Evolutionary conservation across 2,113 vertebrate species (phyloP).

Genomic region (Nannobrachium achirus): DNA sequence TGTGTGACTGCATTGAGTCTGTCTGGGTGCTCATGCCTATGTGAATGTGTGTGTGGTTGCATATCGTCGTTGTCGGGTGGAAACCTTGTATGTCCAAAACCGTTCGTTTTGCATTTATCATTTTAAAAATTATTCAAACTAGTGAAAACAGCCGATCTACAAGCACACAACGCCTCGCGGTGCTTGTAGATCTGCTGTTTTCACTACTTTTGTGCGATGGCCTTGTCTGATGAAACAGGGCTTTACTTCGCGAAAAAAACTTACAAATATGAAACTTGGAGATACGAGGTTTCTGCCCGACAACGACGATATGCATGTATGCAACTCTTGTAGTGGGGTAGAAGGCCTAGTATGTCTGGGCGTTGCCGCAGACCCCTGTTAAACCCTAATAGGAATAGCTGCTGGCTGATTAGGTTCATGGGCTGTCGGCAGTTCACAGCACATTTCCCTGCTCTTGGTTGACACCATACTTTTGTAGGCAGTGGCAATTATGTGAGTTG

Average conservation of each 20-base stretch:
- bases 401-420: slow-evolving; percentile 62
- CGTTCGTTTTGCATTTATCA: too few species aligned
- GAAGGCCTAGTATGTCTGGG: slow-evolving; percentile 45
- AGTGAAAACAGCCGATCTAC: too few species aligned
- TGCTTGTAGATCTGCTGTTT: too few species aligned
- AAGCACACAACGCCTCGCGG: too few species aligned
- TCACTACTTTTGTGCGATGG: too few species aligned
- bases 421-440: slow-evolving; percentile 54
- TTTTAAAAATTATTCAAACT: too few species aligned
- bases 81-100: too few species aligned
- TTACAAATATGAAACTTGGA: too few species aligned
- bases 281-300: too few species aligned
- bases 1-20: slow-evolving; percentile 15
- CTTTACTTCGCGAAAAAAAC: too few species aligned
- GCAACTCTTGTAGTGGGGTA: slow-evolving; percentile 31
- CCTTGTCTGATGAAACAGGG: too few species aligned
- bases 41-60: neutral
- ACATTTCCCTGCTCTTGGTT: slow-evolving; percentile 54
- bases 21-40: slow-evolving; percentile 8
- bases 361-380: slow-evolving; percentile 48
- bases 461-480: slow-evolving; percentile 43
- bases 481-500: slow-evolving; percentile 53
- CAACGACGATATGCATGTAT: slow-evolving; percentile 30
- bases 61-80: neutral
- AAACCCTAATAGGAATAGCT: slow-evolving; percentile 58